Conservation (phyloP, 2,113 vertebrate species). For the Vulpes vulpes region DNA sequence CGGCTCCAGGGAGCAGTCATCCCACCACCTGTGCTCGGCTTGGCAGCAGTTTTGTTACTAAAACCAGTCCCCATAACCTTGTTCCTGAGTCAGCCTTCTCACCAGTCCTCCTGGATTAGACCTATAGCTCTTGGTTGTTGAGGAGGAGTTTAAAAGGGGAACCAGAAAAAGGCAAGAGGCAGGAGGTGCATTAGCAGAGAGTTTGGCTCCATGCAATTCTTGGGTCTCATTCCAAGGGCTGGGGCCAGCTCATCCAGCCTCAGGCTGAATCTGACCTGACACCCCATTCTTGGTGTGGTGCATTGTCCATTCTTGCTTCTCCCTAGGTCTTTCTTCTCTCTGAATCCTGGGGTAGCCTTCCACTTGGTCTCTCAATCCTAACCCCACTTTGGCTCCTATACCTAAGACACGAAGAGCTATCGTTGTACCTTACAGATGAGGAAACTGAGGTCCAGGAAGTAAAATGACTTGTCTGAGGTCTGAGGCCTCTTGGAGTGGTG, state of each 20-base stretch:
- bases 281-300: background rate
- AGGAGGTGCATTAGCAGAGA: background rate
- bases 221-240: background rate
- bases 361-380: background rate
- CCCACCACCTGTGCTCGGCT: background rate
- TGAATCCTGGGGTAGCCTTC: background rate
- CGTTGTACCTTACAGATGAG: background rate
- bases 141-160: background rate
- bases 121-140: background rate
- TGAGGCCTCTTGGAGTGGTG: background rate
- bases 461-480: background rate
- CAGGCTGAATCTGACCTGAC: background rate
- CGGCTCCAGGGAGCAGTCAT: background rate
- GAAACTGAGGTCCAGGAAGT: background rate
- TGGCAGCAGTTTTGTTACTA: background rate
- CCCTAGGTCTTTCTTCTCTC: background rate
- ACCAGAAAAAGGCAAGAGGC: background rate
- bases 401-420: background rate
- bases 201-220: background rate
- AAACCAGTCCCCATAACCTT: background rate
- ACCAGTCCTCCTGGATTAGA: background rate
- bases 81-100: background rate
- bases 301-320: background rate
- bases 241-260: background rate
- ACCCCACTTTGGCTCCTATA: background rate